Conservation (phyloP, 2,113 vertebrate genomes). For the Grammomys dolichurus region DNA sequence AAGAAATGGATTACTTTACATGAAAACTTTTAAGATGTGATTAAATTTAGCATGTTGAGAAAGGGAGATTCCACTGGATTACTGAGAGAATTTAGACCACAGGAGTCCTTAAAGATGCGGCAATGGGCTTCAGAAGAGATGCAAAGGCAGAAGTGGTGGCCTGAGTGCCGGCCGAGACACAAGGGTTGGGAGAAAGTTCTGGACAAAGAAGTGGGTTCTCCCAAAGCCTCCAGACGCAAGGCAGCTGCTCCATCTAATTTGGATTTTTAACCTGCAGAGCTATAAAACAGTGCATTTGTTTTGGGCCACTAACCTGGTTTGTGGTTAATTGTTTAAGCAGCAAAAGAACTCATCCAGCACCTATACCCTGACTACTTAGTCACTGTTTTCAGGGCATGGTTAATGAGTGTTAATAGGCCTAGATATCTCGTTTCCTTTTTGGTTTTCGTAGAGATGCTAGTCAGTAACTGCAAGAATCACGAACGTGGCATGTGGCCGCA, state of each 20-base stretch:
- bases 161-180: background rate
- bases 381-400: background rate
- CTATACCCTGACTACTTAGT: background rate
- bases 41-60: background rate
- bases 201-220: background rate
- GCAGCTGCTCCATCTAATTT: background rate
- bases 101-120: background rate
- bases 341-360: background rate
- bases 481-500: background rate
- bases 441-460: slow-evolving; percentile 2
- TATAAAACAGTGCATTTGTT: background rate
- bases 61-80: background rate
- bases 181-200: background rate
- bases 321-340: background rate
- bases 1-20: background rate
- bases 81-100: background rate
- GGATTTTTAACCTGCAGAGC: background rate
- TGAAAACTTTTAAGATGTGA: background rate
- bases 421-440: background rate
- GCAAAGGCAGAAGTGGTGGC: background rate
- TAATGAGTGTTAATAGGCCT: background rate
- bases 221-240: background rate
- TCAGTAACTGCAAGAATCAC: background rate
- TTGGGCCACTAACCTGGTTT: background rate
- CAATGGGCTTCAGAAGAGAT: background rate